Conservation (phyloP, 2,888 invertebrate species). For the Microplitis manilae region DNA sequence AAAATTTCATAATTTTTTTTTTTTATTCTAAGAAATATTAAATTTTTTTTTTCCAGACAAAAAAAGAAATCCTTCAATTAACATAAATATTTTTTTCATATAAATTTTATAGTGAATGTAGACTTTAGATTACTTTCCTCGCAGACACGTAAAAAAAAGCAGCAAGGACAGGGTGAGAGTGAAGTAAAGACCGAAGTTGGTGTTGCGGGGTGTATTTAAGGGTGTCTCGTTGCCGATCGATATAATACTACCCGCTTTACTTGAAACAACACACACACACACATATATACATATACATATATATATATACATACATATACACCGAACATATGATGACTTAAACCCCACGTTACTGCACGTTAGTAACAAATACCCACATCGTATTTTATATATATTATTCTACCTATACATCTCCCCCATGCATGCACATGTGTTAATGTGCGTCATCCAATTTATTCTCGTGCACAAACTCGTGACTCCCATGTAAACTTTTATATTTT, state of each 20-base stretch:
- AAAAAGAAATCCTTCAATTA: too few relatives aligned
- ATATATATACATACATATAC: not conserved
- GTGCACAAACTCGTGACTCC: not conserved
- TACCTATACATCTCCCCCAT: not conserved
- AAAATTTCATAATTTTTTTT: too few relatives aligned
- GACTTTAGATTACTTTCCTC: not conserved
- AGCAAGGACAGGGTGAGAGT: not conserved
- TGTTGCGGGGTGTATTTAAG: constrained; percentile 32
- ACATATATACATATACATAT: too few relatives aligned
- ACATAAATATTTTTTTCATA: not conserved
- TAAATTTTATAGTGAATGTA: not conserved
- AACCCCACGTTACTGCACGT: not conserved
- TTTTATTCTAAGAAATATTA: too few relatives aligned
- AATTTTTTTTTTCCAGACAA: too few relatives aligned
- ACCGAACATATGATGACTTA: not conserved
- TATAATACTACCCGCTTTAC: constrained; percentile 49
- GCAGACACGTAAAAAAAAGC: not conserved
- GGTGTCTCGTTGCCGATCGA: constrained; percentile 55
- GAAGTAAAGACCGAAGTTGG: constrained; percentile 50
- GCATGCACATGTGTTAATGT: not conserved
- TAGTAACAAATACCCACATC: not conserved
- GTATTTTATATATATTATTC: not conserved
- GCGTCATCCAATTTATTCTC: not conserved
- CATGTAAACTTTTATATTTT: not conserved
- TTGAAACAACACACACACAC: not conserved